Conservation (phyloP, 2,888 invertebrate genomes). For the Agonopterix alstromeriana region DNA sequence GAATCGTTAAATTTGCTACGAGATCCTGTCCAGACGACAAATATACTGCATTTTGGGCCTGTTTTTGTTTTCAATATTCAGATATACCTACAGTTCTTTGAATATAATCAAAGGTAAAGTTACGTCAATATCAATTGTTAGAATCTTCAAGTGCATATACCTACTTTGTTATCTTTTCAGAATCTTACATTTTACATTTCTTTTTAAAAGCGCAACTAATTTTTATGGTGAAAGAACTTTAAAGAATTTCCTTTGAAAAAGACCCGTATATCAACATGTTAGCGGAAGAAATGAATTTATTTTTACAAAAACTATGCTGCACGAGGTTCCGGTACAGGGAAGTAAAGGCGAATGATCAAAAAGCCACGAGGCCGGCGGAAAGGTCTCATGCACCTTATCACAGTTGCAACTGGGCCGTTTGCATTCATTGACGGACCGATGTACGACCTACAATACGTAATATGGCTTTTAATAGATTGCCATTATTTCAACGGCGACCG, state of each 20-base stretch:
- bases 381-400: slow-evolving; percentile 21
- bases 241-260: slow-evolving; percentile 2
- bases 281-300: slow-evolving; percentile 48
- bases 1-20: too few species aligned
- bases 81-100: too few species aligned
- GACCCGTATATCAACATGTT: slow-evolving; percentile 13
- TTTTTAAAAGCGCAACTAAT: neutral
- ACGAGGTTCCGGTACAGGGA: slow-evolving; percentile 22
- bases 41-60: too few species aligned
- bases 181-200: neutral
- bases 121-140: too few species aligned
- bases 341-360: slow-evolving; percentile 25
- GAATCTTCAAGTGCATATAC: too few species aligned
- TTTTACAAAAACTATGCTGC: slow-evolving; percentile 31
- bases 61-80: too few species aligned
- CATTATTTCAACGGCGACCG: too few species aligned
- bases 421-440: slow-evolving; percentile 27
- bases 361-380: slow-evolving; percentile 27
- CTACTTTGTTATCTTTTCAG: too few species aligned
- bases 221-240: neutral
- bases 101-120: too few species aligned
- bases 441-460: neutral
- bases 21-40: too few species aligned
- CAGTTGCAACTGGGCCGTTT: slow-evolving; percentile 15
- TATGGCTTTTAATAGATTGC: neutral